Evolutionary conservation across 2,888 invertebrate genomes (phyloP).

Genomic region (Eupeodes luniger): DNA sequence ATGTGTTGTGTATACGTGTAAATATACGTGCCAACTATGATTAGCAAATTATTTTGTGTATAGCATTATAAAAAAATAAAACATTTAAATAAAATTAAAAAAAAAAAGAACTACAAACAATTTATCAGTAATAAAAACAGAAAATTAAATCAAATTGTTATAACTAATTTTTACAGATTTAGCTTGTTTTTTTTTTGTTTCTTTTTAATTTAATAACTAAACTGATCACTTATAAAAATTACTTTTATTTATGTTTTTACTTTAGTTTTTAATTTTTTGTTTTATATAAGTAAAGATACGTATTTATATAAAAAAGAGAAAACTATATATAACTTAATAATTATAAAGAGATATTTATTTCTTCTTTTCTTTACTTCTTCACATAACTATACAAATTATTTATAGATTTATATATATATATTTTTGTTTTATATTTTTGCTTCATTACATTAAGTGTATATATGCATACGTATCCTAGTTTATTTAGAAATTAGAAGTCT

Average conservation of each 20-base stretch:
- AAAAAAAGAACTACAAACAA: slow-evolving; percentile 48
- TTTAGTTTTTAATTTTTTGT: slow-evolving; percentile 23
- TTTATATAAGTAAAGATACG: slow-evolving; percentile 68
- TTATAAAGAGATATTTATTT: slow-evolving; percentile 66
- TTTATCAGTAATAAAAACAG: slow-evolving; percentile 43
- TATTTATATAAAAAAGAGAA: slow-evolving; percentile 70
- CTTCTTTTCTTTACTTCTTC: slow-evolving; percentile 34
- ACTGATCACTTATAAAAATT: slow-evolving; percentile 69
- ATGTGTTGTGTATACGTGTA: slow-evolving; percentile 51
- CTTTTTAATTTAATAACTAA: slow-evolving; percentile 55
- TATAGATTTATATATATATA: slow-evolving; percentile 49
- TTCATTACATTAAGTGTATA: slow-evolving; percentile 67
- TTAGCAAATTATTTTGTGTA: slow-evolving; percentile 58
- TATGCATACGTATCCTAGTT: slow-evolving; percentile 69
- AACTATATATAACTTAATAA: slow-evolving; percentile 66
- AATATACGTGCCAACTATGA: slow-evolving; percentile 54
- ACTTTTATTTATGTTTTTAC: slow-evolving; percentile 48
- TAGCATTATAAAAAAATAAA: slow-evolving; percentile 46
- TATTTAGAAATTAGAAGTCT: slow-evolving; percentile 75
- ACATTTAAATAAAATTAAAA: slow-evolving; percentile 47
- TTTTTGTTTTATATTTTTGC: slow-evolving; percentile 37
- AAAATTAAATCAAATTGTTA: slow-evolving; percentile 50
- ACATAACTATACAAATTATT: slow-evolving; percentile 72
- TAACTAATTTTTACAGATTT: slow-evolving; percentile 72
- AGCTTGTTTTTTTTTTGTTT: slow-evolving; percentile 18